Conservation (phyloP, 2,888 invertebrate species). For the Tubulanus polymorphus region DNA sequence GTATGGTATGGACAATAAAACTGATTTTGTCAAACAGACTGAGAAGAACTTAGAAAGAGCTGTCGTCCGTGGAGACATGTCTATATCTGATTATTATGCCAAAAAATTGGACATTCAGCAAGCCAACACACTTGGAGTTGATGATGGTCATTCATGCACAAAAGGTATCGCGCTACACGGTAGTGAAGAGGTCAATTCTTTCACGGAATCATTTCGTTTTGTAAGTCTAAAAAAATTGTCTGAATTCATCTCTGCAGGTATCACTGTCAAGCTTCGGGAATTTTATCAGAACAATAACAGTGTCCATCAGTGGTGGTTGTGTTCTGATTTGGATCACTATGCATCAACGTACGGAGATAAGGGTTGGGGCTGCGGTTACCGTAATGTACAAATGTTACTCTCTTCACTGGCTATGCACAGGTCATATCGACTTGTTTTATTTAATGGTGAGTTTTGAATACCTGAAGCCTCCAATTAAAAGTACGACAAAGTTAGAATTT, state of each 20-base stretch:
- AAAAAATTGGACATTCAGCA: constrained; percentile 70
- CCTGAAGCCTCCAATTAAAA: too few relatives aligned
- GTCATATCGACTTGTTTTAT: constrained; percentile 63
- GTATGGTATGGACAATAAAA: constrained; percentile 86
- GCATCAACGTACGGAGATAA: constrained; percentile 82
- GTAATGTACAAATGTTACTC: constrained; percentile 88
- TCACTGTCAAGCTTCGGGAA: constrained; percentile 40
- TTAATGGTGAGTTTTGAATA: constrained; percentile 48
- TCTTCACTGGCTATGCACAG: constrained; percentile 72
- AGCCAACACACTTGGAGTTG: constrained; percentile 74
- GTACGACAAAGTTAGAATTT: too few relatives aligned
- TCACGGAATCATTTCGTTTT: too few relatives aligned
- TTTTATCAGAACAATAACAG: constrained; percentile 52
- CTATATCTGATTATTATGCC: constrained; percentile 80
- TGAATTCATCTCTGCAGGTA: constrained; percentile 34
- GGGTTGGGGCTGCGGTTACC: constrained; percentile 90
- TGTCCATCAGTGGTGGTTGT: constrained; percentile 68
- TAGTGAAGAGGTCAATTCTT: too few relatives aligned
- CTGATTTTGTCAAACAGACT: constrained; percentile 73
- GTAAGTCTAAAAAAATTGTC: not conserved
- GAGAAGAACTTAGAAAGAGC: constrained; percentile 74
- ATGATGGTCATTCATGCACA: constrained; percentile 77
- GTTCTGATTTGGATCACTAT: constrained; percentile 80
- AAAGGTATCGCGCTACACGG: constrained; percentile 59
- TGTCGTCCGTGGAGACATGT: constrained; percentile 80